phyloP scores from a whole-genome alignment of 2,888 invertebrate species.

The Amblyjoppa proteus region DNA sequence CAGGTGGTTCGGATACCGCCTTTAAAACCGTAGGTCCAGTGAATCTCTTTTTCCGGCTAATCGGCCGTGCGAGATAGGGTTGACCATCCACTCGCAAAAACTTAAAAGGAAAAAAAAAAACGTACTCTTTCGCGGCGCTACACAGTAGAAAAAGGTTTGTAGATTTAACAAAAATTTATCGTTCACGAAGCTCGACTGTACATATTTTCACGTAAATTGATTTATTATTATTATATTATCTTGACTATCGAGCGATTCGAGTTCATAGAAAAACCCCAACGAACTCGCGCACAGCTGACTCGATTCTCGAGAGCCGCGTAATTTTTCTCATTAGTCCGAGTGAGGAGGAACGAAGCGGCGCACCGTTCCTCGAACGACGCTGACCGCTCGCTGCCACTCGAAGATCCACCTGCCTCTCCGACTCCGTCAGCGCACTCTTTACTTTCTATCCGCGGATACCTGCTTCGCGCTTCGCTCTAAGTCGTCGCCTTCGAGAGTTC shows the following conservation, averaged over 20 bases:
- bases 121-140: too few relatives aligned
- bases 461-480: conserved; percentile 23
- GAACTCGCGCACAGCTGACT: conserved; percentile 45
- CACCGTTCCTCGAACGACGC: conserved; percentile 54
- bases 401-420: conserved; percentile 59
- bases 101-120: too few relatives aligned
- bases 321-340: conserved; percentile 63
- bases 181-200: neutral
- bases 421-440: conserved; percentile 22
- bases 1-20: neutral
- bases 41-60: neutral
- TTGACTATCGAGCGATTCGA: neutral
- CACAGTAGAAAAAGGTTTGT: too few relatives aligned
- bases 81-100: neutral
- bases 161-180: neutral
- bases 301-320: conserved; percentile 47
- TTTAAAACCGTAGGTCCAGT: neutral
- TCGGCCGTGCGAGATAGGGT: neutral
- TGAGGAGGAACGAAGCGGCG: conserved; percentile 40
- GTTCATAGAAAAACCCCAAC: conserved; percentile 15
- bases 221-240: neutral
- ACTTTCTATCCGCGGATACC: conserved; percentile 1
- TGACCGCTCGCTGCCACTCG: conserved; percentile 64
- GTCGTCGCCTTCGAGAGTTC: conserved; percentile 6
- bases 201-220: neutral